Evolutionary conservation across 2,888 invertebrate species (phyloP), one percentile per base, ranked within the genome.

Genomic region (Aquatica leii): DNA sequence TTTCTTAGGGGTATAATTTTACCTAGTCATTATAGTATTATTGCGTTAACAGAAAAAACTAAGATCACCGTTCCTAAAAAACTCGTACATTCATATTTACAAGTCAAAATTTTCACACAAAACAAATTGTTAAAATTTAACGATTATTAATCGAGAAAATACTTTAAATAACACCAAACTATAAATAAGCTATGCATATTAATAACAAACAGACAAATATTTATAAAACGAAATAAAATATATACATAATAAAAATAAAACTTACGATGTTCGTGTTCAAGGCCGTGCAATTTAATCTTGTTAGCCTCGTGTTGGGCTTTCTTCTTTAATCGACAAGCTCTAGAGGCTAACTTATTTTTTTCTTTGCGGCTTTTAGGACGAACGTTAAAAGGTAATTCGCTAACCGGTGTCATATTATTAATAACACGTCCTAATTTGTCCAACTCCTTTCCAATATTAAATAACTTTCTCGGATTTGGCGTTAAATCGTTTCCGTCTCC

Each of bases 271-370:
- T 98, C 98, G 75, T 89, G 88, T 81, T 97, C 95, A 72, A 98
- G 85, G 35, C 98, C 98, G 78, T 89, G 93, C 1, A 98, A 84
- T 84, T 98, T 98, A 59, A 98, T 89, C 83, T 98, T 98, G 80
- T 98, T 98, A 1, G 98, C 98, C 82, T 98, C 98, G 80, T 98
- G 98, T 79, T 98, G 98, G 2, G 98, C 98, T 83, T 98, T 98
- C 83, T 98, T 98, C 87, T 98, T 98, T 76, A 98, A 85, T 34
- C 98, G 88, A 80, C 98, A 98, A 31, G 97, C 98, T 66, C 98
- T 89, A 0, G 98, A 98, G 8, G 98, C 98, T 58, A 98, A 84
- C 83, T 98, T 98, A 81, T 98, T 98, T 80, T 98, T 98, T 81
- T 98, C 98, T 81, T 97, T 97, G 58, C 97, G 87, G n/a, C 95